Evolutionary conservation across 2,888 invertebrate species (phyloP), one percentile per base, ranked within the genome.

Genomic region (Hemaris fuciformis): DNA sequence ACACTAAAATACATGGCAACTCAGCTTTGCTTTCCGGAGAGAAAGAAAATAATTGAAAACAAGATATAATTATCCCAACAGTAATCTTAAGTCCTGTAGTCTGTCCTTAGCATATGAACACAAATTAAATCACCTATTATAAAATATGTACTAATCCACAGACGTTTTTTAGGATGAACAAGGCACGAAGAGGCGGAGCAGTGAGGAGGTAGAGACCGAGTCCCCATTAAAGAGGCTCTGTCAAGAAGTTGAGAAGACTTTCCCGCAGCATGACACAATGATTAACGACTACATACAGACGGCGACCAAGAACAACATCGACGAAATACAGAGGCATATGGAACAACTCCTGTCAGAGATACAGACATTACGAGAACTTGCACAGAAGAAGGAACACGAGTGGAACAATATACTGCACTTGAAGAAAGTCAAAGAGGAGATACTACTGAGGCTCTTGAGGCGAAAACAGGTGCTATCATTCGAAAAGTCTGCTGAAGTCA

Each of bases 401-500:
- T 97, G 97, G 96, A 97, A 97, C 81, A 95, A 96, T 64, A 95
- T 98, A 60, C 83, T 97, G 13, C 95, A 96, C 75, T 89, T 97
- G 69, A 96, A 96, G 80, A 97, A 97, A 81, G 93, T 97, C 3
- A 97, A 98, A 87, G 97, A 97, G 77, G 97, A 97, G 78, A 94
- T 97, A 22, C 88, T 96, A 58, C 87, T 96, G 6, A 91, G 97
- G 68, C 86, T 97, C 38, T 92, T 96, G 63, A 93, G 97, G 64
- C 94, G 94, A 71, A 94, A 95, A 73, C 95, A 96, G 73, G 93
- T 96, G 2, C 75, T 95, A 10, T 86, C 91, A 0, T 92, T 88
- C 59, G 92, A 92, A 63, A 92, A 91, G 62, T 80, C 89, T 0
- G 77, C 83, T 0, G 92, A 91, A 53, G 71, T 89, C 0, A 92